Conservation (phyloP, 1,140 invertebrate species). For the Drosophila willistoni region DNA sequence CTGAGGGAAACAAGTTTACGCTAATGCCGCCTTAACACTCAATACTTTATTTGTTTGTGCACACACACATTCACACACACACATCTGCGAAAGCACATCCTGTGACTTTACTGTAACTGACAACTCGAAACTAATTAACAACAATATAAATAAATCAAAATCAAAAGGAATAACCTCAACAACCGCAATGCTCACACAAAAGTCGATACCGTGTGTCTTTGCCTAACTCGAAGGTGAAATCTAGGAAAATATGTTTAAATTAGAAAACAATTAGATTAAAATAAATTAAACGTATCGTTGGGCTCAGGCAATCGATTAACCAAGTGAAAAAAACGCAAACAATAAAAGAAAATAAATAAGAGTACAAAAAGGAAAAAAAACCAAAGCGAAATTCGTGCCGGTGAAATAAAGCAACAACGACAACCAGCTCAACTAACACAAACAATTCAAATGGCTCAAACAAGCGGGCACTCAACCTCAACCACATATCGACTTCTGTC, state of each 20-base stretch:
- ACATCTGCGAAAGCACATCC: not conserved
- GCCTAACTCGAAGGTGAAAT: conserved; percentile 59
- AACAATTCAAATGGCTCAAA: conserved; percentile 42
- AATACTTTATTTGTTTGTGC: not conserved
- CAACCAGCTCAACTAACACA: conserved; percentile 4
- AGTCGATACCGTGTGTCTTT: not conserved
- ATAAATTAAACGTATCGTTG: conserved; percentile 77
- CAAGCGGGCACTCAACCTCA: conserved; percentile 23
- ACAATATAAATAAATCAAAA: conserved; percentile 31
- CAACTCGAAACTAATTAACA: conserved; percentile 42
- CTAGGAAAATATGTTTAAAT: conserved; percentile 67
- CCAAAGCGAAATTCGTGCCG: conserved; percentile 63
- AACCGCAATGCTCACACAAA: conserved; percentile 17
- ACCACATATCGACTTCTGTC: conserved; percentile 31
- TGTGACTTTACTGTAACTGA: not conserved
- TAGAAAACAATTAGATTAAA: conserved; percentile 80
- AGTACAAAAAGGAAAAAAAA: conserved; percentile 26
- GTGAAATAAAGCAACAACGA: conserved; percentile 57
- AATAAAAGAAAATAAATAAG: conserved; percentile 43
- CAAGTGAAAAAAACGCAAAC: conserved; percentile 42
- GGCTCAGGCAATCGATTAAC: conserved; percentile 73
- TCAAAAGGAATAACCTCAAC: conserved; percentile 15
- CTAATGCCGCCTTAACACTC: not conserved
- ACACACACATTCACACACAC: not conserved
- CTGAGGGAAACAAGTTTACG: not conserved